Evolutionary conservation across 2,797 vertebrate species (phyloP).

Genomic region (Nyctalus aviator): DNA sequence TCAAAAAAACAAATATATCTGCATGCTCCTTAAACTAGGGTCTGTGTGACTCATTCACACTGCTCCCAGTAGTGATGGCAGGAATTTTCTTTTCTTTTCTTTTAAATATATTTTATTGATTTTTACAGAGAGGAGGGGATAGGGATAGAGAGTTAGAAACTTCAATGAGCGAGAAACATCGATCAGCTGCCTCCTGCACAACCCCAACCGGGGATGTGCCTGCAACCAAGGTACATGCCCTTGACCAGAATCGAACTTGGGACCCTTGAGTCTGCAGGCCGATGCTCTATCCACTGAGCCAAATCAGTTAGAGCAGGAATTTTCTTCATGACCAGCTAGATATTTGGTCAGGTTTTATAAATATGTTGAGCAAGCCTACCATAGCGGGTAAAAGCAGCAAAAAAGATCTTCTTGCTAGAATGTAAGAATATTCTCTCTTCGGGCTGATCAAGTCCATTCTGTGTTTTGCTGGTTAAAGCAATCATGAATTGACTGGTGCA

Average conservation of each 20-base stretch:
- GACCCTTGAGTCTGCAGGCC: no score
- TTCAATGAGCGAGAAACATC: no score
- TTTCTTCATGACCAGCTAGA: not conserved
- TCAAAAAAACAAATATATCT: not conserved
- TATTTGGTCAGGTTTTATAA: conserved; percentile 38
- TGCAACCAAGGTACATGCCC: no score
- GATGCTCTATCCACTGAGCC: no score
- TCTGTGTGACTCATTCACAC: not conserved
- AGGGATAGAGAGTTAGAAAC: no score
- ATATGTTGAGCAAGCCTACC: not conserved
- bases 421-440: not conserved
- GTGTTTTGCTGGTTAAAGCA: not conserved
- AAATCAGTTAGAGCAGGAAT: not conserved
- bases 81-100: not conserved
- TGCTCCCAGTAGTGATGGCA: not conserved
- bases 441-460: not conserved
- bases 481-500: not conserved
- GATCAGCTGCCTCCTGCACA: no score
- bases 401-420: not conserved
- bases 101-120: no score
- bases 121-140: no score
- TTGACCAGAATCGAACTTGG: no score
- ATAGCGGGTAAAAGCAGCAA: not conserved
- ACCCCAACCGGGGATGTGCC: no score
- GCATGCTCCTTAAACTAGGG: not conserved